Conservation (phyloP, 1,140 invertebrate species). For the Proctacanthus coquilletti region DNA sequence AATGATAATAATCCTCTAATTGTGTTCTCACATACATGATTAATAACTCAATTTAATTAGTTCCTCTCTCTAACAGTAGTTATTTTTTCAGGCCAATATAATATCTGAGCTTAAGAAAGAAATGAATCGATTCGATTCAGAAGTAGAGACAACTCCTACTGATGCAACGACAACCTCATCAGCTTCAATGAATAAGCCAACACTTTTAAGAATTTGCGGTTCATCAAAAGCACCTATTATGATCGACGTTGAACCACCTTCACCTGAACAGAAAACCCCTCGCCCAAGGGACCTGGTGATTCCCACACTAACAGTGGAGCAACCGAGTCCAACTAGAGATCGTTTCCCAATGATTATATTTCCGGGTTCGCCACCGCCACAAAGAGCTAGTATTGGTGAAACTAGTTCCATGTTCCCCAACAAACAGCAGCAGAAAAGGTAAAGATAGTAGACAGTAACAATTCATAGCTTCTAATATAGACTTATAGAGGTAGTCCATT, state of each 20-base stretch:
- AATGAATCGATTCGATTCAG: no score
- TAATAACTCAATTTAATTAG: no score
- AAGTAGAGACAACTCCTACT: constrained; percentile 9
- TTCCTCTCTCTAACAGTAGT: no score
- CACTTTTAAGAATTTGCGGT: not conserved
- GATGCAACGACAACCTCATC: constrained; percentile 9
- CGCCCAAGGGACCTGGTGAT: constrained; percentile 33
- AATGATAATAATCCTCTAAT: no score
- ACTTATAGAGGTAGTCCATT: no score
- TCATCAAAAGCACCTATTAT: constrained; percentile 8
- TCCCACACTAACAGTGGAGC: constrained; percentile 43
- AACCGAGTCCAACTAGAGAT: constrained; percentile 38
- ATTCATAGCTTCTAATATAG: constrained; percentile 1
- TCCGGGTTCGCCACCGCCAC: constrained; percentile 44
- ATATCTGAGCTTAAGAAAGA: not conserved
- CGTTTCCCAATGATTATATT: constrained; percentile 23
- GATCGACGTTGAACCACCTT: constrained; percentile 24
- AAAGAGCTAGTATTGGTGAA: constrained; percentile 32
- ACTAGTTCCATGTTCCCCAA: constrained; percentile 29
- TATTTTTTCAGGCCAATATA: not conserved
- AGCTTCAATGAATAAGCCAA: not conserved
- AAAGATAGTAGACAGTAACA: constrained; percentile 5
- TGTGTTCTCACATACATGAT: no score
- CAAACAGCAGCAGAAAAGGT: constrained; percentile 20
- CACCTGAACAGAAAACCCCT: constrained; percentile 24